Evolutionary conservation across 2,888 invertebrate genomes (phyloP).

Genomic region (Conchocele bisecta): DNA sequence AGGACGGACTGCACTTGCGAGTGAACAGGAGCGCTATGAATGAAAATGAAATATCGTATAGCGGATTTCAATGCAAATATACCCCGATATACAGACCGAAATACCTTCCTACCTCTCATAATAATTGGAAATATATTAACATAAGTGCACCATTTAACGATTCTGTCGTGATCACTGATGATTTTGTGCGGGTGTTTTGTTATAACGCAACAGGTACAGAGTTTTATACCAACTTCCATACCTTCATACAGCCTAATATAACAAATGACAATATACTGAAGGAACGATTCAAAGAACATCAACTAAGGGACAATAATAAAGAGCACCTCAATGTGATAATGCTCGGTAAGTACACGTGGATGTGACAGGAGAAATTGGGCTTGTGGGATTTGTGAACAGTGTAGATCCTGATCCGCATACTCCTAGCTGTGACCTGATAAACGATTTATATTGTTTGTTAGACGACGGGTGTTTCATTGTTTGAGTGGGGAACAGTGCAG

Average conservation of each 20-base stretch:
- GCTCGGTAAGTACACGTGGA: no score
- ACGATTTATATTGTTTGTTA: no score
- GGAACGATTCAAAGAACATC: slow-evolving; percentile 43
- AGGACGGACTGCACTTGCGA: slow-evolving; percentile 45
- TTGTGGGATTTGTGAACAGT: no score
- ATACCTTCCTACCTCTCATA: slow-evolving; percentile 50
- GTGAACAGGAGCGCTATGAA: slow-evolving; percentile 54
- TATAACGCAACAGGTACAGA: slow-evolving; percentile 64
- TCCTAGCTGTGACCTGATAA: no score
- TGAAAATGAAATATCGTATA: slow-evolving; percentile 46
- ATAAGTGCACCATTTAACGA: slow-evolving; percentile 49
- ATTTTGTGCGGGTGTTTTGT: slow-evolving; percentile 77
- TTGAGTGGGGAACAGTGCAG: no score
- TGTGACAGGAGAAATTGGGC: no score
- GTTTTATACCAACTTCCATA: slow-evolving; percentile 77
- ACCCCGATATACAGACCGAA: slow-evolving; percentile 68
- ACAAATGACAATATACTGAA: slow-evolving; percentile 48
- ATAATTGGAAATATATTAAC: slow-evolving; percentile 48
- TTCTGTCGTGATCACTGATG: slow-evolving; percentile 55
- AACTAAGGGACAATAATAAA: slow-evolving; percentile 45
- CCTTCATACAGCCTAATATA: slow-evolving; percentile 69
- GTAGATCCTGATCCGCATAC: no score
- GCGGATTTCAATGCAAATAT: slow-evolving; percentile 75
- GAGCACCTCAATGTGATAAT: slow-evolving; percentile 88
- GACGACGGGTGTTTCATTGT: no score